Conservation (phyloP, 2,797 vertebrate genomes). For the Sebastes itinus region DNA sequence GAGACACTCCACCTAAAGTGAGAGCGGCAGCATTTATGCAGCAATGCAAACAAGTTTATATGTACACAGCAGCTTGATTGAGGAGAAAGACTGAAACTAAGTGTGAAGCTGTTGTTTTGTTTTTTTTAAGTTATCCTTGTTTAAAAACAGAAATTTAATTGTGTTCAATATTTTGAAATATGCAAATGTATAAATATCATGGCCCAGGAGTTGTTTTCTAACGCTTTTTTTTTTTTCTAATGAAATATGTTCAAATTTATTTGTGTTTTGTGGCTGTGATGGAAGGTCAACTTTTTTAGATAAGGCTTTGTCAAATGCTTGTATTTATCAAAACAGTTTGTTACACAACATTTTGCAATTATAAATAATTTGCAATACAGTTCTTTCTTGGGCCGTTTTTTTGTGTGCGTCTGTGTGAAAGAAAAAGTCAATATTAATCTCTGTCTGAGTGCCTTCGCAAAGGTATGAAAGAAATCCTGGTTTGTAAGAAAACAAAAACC, state of each 20-base stretch:
- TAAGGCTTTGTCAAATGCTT: slow-evolving; percentile 81
- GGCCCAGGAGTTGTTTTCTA: slow-evolving; percentile 39
- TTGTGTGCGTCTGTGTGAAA: not conserved
- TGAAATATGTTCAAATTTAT: slow-evolving; percentile 51
- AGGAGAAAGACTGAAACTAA: slow-evolving; percentile 28
- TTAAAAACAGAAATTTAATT: slow-evolving; percentile 58
- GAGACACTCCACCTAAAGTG: slow-evolving; percentile 22
- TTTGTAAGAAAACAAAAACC: not conserved
- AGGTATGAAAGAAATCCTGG: not conserved
- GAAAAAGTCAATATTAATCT: not conserved
- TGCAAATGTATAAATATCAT: slow-evolving; percentile 79
- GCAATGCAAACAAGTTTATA: slow-evolving; percentile 26
- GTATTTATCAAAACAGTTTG: slow-evolving; percentile 85
- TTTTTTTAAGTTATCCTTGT: slow-evolving; percentile 72
- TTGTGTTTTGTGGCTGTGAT: slow-evolving; percentile 67
- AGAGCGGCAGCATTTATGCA: slow-evolving; percentile 47
- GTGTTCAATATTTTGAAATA: slow-evolving; percentile 77
- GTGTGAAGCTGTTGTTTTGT: not conserved
- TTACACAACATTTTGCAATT: slow-evolving; percentile 82
- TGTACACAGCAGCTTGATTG: slow-evolving; percentile 58
- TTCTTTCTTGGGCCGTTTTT: slow-evolving; percentile 9
- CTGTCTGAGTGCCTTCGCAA: not conserved
- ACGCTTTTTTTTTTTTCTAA: slow-evolving; percentile 36
- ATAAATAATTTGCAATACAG: slow-evolving; percentile 74
- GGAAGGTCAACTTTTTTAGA: slow-evolving; percentile 69